Conservation (phyloP, 2,888 invertebrate genomes). For the Phytoseiulus persimilis region DNA sequence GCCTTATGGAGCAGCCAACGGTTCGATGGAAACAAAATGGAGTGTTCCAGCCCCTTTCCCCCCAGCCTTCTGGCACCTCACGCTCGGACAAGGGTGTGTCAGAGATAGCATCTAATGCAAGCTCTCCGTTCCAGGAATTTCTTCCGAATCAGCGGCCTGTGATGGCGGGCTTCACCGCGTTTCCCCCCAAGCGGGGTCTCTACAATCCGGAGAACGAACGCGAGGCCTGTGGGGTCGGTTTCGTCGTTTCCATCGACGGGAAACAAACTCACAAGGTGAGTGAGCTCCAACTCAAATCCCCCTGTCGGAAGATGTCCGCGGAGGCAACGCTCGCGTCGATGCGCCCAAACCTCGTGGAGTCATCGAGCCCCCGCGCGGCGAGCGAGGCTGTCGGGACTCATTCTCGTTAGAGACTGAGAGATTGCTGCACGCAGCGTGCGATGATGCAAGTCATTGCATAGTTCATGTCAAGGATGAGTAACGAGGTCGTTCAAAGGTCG, state of each 20-base stretch:
- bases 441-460: background rate
- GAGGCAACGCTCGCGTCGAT: too few species aligned
- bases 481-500: background rate
- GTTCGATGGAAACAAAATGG: background rate
- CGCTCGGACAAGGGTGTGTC: too few species aligned
- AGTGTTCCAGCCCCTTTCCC: too few species aligned
- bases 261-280: slow-evolving; percentile 70
- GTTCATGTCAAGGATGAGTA: background rate
- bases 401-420: background rate
- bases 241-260: slow-evolving; percentile 96
- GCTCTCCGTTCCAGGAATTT: background rate
- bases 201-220: slow-evolving; percentile 92
- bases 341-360: too few species aligned
- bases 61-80: too few species aligned
- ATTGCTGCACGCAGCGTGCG: background rate
- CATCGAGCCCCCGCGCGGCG: background rate
- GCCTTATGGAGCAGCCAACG: background rate
- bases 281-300: background rate
- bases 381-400: background rate
- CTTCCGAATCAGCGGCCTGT: background rate
- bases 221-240: slow-evolving; percentile 98
- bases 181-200: slow-evolving; percentile 54
- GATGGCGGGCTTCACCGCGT: slow-evolving; percentile 27
- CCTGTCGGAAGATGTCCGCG: background rate
- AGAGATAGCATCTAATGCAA: background rate